phyloP scores from a whole-genome alignment of 1,140 invertebrate species.

The Drosophila busckii region DNA sequence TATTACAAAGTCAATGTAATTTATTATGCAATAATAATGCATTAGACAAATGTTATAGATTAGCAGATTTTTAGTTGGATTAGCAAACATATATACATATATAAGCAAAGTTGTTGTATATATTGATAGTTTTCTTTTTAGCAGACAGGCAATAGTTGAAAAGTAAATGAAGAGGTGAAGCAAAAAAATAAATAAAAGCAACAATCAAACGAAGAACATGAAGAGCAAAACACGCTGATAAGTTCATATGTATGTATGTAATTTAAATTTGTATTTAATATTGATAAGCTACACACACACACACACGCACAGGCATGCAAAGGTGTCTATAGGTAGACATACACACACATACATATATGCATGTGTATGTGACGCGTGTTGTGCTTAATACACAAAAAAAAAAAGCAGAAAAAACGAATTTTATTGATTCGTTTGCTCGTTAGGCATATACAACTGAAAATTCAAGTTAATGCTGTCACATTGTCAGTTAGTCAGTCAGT shows the following conservation, averaged over 20 bases:
- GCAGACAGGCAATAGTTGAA: background rate
- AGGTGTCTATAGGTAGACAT: slow-evolving; percentile 6
- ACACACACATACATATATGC: background rate
- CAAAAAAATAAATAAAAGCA: slow-evolving; percentile 19
- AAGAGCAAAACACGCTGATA: slow-evolving; percentile 66
- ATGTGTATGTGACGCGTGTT: slow-evolving; percentile 7
- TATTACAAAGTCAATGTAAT: no score
- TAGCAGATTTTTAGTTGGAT: no score
- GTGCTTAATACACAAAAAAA: slow-evolving; percentile 12
- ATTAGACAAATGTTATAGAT: no score
- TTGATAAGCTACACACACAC: slow-evolving; percentile 61
- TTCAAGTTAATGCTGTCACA: slow-evolving; percentile 33
- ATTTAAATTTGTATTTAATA: slow-evolving; percentile 74
- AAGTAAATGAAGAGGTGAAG: slow-evolving; percentile 2
- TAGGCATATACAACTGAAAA: slow-evolving; percentile 13
- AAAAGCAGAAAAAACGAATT: no score
- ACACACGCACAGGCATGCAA: slow-evolving; percentile 7
- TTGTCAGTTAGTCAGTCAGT: slow-evolving; percentile 29
- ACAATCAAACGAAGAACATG: slow-evolving; percentile 21
- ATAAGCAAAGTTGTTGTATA: no score
- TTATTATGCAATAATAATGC: no score
- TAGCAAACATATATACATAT: no score
- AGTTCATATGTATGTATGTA: slow-evolving; percentile 70
- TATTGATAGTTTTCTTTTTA: no score
- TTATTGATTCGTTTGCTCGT: slow-evolving; percentile 43